phyloP scores from a whole-genome alignment of 2,797 vertebrate species.

The Pristis pectinata region DNA sequence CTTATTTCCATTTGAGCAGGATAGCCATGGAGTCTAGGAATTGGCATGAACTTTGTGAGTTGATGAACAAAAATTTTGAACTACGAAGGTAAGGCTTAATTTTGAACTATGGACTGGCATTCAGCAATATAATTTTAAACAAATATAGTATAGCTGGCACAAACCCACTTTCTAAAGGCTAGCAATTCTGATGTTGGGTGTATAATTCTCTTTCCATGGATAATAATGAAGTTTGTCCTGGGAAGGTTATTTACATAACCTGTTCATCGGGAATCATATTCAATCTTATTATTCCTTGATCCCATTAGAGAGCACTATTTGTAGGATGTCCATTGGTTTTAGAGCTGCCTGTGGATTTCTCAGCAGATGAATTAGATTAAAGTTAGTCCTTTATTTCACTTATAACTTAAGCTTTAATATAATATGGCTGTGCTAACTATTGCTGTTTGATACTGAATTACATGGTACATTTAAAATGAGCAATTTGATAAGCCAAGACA shows the following conservation, averaged over 20 bases:
- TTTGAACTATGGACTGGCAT: not conserved
- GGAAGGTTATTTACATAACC: not conserved
- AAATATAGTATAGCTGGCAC: not conserved
- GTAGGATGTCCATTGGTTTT: not conserved
- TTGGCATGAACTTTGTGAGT: slow-evolving; percentile 59
- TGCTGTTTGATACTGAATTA: not conserved
- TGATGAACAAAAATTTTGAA: slow-evolving; percentile 74
- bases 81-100: slow-evolving; percentile 57
- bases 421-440: not conserved
- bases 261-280: not conserved
- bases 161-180: not conserved
- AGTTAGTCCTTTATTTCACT: not conserved
- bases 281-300: not conserved
- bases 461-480: not conserved
- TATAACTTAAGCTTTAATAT: not conserved
- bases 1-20: slow-evolving; percentile 45
- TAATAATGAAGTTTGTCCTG: not conserved
- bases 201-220: not conserved
- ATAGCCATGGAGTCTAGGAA: slow-evolving; percentile 53
- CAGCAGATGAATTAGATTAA: not conserved
- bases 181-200: not conserved
- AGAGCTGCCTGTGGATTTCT: not conserved
- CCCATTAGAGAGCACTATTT: not conserved
- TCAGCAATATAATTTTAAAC: not conserved
- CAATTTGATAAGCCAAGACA: not conserved